phyloP scores from a whole-genome alignment of 2,888 invertebrate genomes.

The Beris chalybata region DNA sequence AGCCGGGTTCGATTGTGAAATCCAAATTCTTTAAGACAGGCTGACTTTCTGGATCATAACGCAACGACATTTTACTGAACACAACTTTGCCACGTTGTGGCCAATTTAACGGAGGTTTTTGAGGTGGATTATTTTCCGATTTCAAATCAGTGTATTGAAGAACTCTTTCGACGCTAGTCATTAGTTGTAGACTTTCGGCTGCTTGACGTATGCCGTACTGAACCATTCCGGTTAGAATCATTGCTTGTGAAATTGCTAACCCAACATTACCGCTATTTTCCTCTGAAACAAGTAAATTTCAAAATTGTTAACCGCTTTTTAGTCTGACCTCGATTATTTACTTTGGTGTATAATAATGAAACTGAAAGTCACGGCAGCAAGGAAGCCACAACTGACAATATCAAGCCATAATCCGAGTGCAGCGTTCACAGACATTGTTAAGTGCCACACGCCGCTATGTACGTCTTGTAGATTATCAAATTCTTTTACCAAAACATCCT shows the following conservation, averaged over 20 bases:
- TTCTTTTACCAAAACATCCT: slow-evolving; percentile 71
- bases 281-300: slow-evolving; percentile 41
- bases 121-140: slow-evolving; percentile 57
- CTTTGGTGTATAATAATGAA: slow-evolving; percentile 64
- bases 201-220: slow-evolving; percentile 71
- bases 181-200: slow-evolving; percentile 70
- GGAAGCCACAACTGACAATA: slow-evolving; percentile 67
- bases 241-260: slow-evolving; percentile 68
- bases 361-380: slow-evolving; percentile 65
- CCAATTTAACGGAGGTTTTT: slow-evolving; percentile 66
- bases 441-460: slow-evolving; percentile 55
- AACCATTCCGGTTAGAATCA: slow-evolving; percentile 71
- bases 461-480: slow-evolving; percentile 72
- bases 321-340: slow-evolving; percentile 50
- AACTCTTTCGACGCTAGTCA: slow-evolving; percentile 74
- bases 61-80: slow-evolving; percentile 62
- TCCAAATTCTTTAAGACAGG: slow-evolving; percentile 76
- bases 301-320: background rate
- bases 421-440: slow-evolving; percentile 52
- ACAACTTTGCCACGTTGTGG: slow-evolving; percentile 65
- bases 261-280: slow-evolving; percentile 71
- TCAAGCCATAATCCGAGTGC: slow-evolving; percentile 79
- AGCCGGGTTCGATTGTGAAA: slow-evolving; percentile 66
- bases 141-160: slow-evolving; percentile 72
- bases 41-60: slow-evolving; percentile 62